Conservation (phyloP, 2,113 vertebrate genomes). For the Australoheros scitulus region DNA sequence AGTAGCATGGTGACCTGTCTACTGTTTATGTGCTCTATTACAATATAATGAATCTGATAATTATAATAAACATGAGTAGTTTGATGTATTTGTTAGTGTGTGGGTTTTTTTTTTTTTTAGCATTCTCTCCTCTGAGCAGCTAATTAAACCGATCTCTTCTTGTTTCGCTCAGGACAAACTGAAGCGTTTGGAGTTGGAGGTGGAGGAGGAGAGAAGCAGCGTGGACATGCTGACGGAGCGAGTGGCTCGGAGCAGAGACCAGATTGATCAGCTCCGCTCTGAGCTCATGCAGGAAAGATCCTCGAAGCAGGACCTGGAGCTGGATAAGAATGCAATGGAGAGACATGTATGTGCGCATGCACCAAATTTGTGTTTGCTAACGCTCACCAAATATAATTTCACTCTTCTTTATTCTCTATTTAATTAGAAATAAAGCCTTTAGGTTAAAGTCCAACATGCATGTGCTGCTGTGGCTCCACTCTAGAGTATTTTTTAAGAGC, state of each 20-base stretch:
- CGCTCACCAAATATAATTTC: neutral
- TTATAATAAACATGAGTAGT: neutral
- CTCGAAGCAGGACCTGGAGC: constrained; percentile 91
- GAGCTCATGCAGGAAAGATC: constrained; percentile 94
- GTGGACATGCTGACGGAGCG: constrained; percentile 90
- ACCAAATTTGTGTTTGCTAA: neutral
- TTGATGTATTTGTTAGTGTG: neutral
- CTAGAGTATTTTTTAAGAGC: neutral
- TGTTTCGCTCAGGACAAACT: constrained; percentile 82
- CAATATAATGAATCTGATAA: neutral
- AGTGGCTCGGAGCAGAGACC: constrained; percentile 87
- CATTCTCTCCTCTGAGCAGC: neutral
- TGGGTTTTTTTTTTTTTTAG: neutral
- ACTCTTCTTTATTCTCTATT: neutral
- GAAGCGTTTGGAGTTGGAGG: constrained; percentile 86
- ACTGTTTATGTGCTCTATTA: neutral
- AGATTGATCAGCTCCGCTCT: constrained; percentile 91
- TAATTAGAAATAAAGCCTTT: neutral
- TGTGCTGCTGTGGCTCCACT: neutral
- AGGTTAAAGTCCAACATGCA: neutral
- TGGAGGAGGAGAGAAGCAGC: constrained; percentile 89
- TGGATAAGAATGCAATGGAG: constrained; percentile 93
- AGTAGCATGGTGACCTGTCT: neutral
- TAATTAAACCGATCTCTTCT: neutral
- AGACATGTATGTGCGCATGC: constrained; percentile 83